Evolutionary conservation across 2,113 vertebrate genomes (phyloP).

Genomic region (Trinectes maculatus): DNA sequence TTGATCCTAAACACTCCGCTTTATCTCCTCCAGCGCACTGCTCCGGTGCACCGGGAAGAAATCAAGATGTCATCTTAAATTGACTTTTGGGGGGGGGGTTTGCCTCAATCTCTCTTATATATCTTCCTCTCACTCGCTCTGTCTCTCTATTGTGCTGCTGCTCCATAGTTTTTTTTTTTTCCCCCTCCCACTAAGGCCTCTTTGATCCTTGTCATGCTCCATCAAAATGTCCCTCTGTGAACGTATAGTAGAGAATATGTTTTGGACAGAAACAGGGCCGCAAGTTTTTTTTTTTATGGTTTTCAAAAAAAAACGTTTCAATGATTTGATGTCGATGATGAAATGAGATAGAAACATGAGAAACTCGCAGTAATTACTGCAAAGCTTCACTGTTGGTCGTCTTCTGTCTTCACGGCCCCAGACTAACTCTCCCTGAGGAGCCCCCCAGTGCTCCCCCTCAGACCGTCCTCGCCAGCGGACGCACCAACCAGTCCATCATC

Average conservation of each 20-base stretch:
- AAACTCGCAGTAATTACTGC: slow-evolving; percentile 65
- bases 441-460: slow-evolving; percentile 95
- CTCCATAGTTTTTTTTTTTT: slow-evolving; percentile 48
- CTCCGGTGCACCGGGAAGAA: slow-evolving; percentile 70
- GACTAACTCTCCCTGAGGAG: slow-evolving; percentile 93
- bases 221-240: slow-evolving; percentile 62
- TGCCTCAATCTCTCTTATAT: slow-evolving; percentile 67
- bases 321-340: slow-evolving; percentile 68
- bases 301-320: slow-evolving; percentile 32
- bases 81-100: slow-evolving; percentile 75
- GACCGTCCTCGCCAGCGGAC: slow-evolving; percentile 94
- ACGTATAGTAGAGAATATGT: slow-evolving; percentile 52
- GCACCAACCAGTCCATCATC: slow-evolving; percentile 99
- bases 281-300: slow-evolving; percentile 40
- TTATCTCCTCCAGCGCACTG: slow-evolving; percentile 70
- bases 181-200: slow-evolving; percentile 33
- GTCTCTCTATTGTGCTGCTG: slow-evolving; percentile 58
- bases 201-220: slow-evolving; percentile 75
- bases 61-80: slow-evolving; percentile 83
- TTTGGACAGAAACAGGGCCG: slow-evolving; percentile 49
- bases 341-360: slow-evolving; percentile 74
- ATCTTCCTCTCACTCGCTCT: slow-evolving; percentile 45
- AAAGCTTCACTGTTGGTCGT: slow-evolving; percentile 42
- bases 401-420: slow-evolving; percentile 55
- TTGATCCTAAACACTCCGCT: slow-evolving; percentile 80